Conservation (phyloP, 2,797 vertebrate species). For the Sebastes elongatus region DNA sequence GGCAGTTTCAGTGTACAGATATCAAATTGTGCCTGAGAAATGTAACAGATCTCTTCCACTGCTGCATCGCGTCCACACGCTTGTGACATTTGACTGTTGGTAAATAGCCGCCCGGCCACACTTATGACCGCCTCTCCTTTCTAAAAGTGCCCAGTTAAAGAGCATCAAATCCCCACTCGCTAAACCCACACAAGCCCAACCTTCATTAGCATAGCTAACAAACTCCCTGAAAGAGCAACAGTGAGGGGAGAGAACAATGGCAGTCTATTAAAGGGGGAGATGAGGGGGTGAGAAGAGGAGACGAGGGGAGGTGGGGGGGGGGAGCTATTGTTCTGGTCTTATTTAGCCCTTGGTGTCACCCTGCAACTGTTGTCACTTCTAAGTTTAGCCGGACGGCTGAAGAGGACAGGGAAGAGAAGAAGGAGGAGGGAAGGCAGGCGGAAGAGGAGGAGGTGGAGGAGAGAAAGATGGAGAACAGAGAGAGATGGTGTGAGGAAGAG, state of each 20-base stretch:
- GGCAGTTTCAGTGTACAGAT: slow-evolving; percentile 10
- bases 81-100: slow-evolving; percentile 72
- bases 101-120: slow-evolving; percentile 60
- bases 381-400: slow-evolving; percentile 78
- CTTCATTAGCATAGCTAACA: slow-evolving; percentile 81
- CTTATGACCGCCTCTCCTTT: slow-evolving; percentile 68
- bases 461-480: slow-evolving; percentile 15
- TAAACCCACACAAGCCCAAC: slow-evolving; percentile 74
- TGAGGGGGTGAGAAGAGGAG: slow-evolving; percentile 36
- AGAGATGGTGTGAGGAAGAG: slow-evolving; percentile 19
- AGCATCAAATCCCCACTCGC: slow-evolving; percentile 78
- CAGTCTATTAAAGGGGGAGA: slow-evolving; percentile 78
- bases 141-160: slow-evolving; percentile 77
- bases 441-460: slow-evolving; percentile 42
- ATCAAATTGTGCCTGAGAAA: slow-evolving; percentile 41
- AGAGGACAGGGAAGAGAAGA: slow-evolving; percentile 56
- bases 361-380: slow-evolving; percentile 86
- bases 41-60: slow-evolving; percentile 50
- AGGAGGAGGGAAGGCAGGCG: slow-evolving; percentile 38
- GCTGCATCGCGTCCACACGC: slow-evolving; percentile 43
- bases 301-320: background rate
- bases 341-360: slow-evolving; percentile 81
- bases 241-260: slow-evolving; percentile 74
- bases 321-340: slow-evolving; percentile 77
- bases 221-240: slow-evolving; percentile 77